phyloP scores from a whole-genome alignment of 1,140 invertebrate genomes.

The Zophobas atratus region DNA sequence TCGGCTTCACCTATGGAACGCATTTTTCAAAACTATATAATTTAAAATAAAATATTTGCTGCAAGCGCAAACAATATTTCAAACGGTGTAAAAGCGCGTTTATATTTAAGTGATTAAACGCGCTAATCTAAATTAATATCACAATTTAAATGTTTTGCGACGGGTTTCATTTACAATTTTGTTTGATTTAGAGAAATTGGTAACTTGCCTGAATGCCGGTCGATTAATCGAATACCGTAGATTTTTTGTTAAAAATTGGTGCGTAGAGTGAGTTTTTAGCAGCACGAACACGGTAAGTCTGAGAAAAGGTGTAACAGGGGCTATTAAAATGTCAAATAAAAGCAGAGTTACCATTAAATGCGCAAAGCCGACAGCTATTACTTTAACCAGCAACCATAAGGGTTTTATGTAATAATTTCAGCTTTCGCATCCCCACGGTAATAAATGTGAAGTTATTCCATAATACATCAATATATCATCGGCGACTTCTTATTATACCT shows the following conservation, averaged over 20 bases:
- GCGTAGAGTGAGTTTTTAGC: slow-evolving; percentile 18
- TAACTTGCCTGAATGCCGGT: neutral
- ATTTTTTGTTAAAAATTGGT: slow-evolving; percentile 10
- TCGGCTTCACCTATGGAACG: no score
- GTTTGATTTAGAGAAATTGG: no score
- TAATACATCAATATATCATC: slow-evolving; percentile 37
- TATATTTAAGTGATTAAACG: no score
- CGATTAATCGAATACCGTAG: neutral
- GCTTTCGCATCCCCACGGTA: slow-evolving; percentile 21
- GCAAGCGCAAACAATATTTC: no score
- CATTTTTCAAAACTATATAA: no score
- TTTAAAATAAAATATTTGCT: no score
- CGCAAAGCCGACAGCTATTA: slow-evolving; percentile 40
- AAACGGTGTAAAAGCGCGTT: no score
- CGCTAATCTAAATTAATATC: no score
- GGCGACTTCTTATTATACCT: slow-evolving; percentile 18
- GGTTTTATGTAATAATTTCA: slow-evolving; percentile 41
- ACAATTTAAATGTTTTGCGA: no score
- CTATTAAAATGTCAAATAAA: slow-evolving; percentile 38
- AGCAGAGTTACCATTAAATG: slow-evolving; percentile 37
- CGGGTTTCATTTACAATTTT: no score
- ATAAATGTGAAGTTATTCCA: slow-evolving; percentile 27
- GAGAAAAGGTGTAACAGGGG: slow-evolving; percentile 28
- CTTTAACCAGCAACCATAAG: slow-evolving; percentile 38
- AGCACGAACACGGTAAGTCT: slow-evolving; percentile 11